A percentile compares a stretch with the other conserved stretches of the same genome.
Conservation (phyloP, 1,140 invertebrate genomes). For the Drosophila orena region DNA sequence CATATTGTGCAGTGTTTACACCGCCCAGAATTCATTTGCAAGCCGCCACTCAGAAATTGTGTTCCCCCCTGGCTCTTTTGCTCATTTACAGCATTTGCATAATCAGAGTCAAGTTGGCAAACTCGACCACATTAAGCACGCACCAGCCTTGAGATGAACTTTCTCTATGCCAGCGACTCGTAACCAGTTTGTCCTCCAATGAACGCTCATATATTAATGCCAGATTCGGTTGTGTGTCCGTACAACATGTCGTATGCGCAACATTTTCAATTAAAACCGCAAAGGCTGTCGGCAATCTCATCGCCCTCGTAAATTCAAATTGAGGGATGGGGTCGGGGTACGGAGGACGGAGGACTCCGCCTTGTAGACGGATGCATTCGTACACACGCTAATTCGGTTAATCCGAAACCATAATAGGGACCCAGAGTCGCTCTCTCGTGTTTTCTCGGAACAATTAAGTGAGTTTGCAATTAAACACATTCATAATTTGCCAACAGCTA, state of each 20-base stretch:
- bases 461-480: conserved; percentile 76
- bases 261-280: conserved; percentile 77
- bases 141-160: conserved; percentile 50
- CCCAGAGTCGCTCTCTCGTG: conserved; percentile 19
- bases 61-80: conserved; percentile 26
- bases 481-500: conserved; percentile 76
- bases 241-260: conserved; percentile 70
- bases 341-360: not conserved
- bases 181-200: conserved; percentile 62
- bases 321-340: not conserved
- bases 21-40: conserved; percentile 35
- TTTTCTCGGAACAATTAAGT: conserved; percentile 57
- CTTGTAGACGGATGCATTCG: conserved; percentile 34
- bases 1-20: conserved; percentile 25
- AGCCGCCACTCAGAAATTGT: conserved; percentile 42
- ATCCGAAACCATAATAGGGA: conserved; percentile 77
- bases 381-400: conserved; percentile 70
- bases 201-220: conserved; percentile 19
- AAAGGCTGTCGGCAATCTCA: conserved; percentile 59
- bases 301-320: conserved; percentile 43
- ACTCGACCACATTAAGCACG: conserved; percentile 56
- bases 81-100: conserved; percentile 62
- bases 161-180: conserved; percentile 43
- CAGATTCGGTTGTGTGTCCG: conserved; percentile 18
- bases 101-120: conserved; percentile 44